Percentiles rank a stretch among this genome's conserved stretches.
Evolutionary conservation across 2,113 vertebrate species (phyloP).

Genomic region (Sinocyclocheilus grahami): DNA sequence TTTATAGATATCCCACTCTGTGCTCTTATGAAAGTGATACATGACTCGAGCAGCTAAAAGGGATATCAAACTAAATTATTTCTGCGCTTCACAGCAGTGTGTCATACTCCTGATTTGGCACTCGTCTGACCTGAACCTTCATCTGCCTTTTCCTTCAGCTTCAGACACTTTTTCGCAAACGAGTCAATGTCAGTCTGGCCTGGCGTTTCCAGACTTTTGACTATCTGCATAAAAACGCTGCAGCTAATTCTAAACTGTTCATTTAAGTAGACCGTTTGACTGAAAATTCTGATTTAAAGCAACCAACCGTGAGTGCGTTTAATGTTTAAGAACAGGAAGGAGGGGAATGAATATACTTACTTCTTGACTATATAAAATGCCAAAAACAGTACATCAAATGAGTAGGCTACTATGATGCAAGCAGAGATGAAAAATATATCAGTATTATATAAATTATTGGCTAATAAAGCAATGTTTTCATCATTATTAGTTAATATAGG

Average conservation of each 20-base stretch:
- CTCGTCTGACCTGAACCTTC: not conserved
- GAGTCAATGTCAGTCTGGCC: not conserved
- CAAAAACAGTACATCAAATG: not conserved
- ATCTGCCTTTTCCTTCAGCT: not conserved
- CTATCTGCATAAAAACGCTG: not conserved
- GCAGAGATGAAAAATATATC: not conserved
- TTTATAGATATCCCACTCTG: constrained; percentile 17
- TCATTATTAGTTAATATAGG: too few relatives aligned
- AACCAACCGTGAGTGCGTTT: not conserved
- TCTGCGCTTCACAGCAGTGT: not conserved
- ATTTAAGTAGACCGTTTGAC: not conserved
- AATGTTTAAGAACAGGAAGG: not conserved
- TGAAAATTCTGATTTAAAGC: not conserved
- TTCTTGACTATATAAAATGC: not conserved
- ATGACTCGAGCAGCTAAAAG: constrained; percentile 14
- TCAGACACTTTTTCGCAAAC: not conserved
- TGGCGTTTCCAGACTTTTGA: not conserved
- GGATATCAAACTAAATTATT: constrained; percentile 24
- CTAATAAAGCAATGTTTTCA: not conserved
- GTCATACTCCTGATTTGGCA: not conserved
- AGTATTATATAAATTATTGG: not conserved
- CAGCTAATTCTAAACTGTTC: not conserved
- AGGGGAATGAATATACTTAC: not conserved
- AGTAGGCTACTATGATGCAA: not conserved
- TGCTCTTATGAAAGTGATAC: constrained; percentile 5